Base-by-base conservation (phyloP, 2,888 invertebrate species). In the Nemotelus nigrinus region DNA sequence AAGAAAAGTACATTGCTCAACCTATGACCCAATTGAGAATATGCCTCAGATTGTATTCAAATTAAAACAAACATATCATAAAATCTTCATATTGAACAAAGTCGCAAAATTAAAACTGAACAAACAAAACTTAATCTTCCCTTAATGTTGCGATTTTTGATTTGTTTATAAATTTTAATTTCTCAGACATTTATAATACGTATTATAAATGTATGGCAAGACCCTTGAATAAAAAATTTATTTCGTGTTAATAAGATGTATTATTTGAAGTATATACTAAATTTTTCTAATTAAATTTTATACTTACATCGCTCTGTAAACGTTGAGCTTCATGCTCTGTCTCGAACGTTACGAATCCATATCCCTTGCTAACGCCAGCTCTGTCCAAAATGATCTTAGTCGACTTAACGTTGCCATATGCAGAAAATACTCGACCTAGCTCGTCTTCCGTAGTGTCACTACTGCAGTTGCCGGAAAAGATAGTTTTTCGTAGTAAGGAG, bases 361-460 rank as follows among this genome's bases (percentile, higher is more conserved):
- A 87, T 63, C 87, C 87, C 88, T 97, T 97, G 80, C 97, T 97
- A 41, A 97, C 96, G 3, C 98, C 98, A 80, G 96, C 97, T 83
- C 97, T 89, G 86, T 98, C 97, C 83, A 94, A 94, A 81, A 98
- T 98, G 82, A 98, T 97, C 89, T 98, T 96, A 74, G 96, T 96
- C 67, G 96, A 94, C 82, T 94, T 96, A 55, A 96, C 95, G 75
- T 94, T 93, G 75, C 97, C 96, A 84, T 95, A 95, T 71, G 93
- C 91, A 80, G 96, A 95, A 87, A 98, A 98, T 81, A 97, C 92
- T 86, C 95, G 93, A 88, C 95, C 93, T 81, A 98, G 88, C 85
- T 98, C 98, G 76, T 93, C 93, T 88, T 97, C 98, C 70, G 96
- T 96, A 65, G 97, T 97, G 84, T 94, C 96, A 83, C 96, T 92